Conservation (phyloP, 2,797 vertebrate genomes). For the Microctenopoma steveboyesi region DNA sequence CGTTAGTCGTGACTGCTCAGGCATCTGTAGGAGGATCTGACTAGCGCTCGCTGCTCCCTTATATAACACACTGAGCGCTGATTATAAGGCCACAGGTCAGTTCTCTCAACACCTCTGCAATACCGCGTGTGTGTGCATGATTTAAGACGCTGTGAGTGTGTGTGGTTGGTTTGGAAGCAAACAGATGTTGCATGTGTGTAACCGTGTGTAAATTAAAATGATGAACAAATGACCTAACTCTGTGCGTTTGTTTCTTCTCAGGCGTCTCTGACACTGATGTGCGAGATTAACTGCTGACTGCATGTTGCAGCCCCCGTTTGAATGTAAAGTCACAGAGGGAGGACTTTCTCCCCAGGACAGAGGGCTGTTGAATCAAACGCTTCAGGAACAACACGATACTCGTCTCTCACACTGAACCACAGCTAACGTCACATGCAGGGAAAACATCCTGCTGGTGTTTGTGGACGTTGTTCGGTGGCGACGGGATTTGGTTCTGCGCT, state of each 20-base stretch:
- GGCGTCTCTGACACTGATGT: neutral
- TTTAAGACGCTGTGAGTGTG: slow-evolving; percentile 45
- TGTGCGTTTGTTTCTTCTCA: neutral
- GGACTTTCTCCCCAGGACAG: neutral
- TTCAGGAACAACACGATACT: too few relatives aligned
- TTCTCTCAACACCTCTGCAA: slow-evolving; percentile 75
- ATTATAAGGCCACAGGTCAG: slow-evolving; percentile 71
- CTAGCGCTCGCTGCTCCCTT: slow-evolving; percentile 69
- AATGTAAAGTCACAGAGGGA: too few relatives aligned
- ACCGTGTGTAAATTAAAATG: slow-evolving; percentile 3
- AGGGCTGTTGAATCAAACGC: too few relatives aligned
- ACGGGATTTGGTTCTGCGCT: too few relatives aligned
- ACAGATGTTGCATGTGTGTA: neutral
- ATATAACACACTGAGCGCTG: slow-evolving; percentile 71
- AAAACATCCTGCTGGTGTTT: too few relatives aligned
- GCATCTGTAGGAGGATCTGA: slow-evolving; percentile 82
- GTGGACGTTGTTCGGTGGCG: too few relatives aligned
- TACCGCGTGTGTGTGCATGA: slow-evolving; percentile 21
- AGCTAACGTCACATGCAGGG: too few relatives aligned
- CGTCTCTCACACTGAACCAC: too few relatives aligned
- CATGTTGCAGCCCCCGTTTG: too few relatives aligned
- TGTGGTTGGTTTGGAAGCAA: slow-evolving; percentile 10
- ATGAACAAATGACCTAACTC: neutral
- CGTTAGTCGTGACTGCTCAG: slow-evolving; percentile 84
- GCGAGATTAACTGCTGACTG: neutral